Conservation (phyloP, 2,113 vertebrate species). For the Verasper variegatus region DNA sequence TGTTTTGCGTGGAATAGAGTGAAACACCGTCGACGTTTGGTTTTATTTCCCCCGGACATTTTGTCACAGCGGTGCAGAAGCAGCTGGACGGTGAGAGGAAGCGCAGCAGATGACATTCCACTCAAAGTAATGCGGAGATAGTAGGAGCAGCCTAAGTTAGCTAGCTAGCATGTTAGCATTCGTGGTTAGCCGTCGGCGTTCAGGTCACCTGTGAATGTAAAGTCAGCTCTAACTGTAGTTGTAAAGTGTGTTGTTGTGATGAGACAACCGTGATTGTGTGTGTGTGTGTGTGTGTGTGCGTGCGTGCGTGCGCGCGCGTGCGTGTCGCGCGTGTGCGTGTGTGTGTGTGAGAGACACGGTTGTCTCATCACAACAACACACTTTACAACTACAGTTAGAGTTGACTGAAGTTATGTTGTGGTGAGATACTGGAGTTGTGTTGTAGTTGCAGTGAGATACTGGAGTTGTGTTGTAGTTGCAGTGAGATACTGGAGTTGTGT, state of each 20-base stretch:
- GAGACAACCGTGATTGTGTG: neutral
- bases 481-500: too few relatives aligned
- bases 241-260: neutral
- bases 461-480: too few relatives aligned
- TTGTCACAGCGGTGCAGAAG: slow-evolving; percentile 8
- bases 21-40: slow-evolving; percentile 7
- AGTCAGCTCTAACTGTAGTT: neutral
- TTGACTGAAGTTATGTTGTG: too few relatives aligned
- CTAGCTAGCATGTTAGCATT: slow-evolving; percentile 65
- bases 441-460: too few relatives aligned
- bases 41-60: neutral
- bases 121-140: neutral
- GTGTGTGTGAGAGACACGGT: too few relatives aligned
- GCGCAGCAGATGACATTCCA: neutral
- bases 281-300: too few relatives aligned
- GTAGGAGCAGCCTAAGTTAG: slow-evolving; percentile 20
- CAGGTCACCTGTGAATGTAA: neutral
- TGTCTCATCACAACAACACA: too few relatives aligned
- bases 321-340: too few relatives aligned
- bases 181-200: slow-evolving; percentile 20
- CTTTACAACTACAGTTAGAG: too few relatives aligned
- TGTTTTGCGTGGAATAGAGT: slow-evolving; percentile 28
- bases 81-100: slow-evolving; percentile 21
- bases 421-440: too few relatives aligned
- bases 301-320: too few relatives aligned